These are phyloP conservation scores for Invenusta paracnida DNA, from an alignment of 2,888 invertebrate species.

Conservation along the genomic window DNA sequence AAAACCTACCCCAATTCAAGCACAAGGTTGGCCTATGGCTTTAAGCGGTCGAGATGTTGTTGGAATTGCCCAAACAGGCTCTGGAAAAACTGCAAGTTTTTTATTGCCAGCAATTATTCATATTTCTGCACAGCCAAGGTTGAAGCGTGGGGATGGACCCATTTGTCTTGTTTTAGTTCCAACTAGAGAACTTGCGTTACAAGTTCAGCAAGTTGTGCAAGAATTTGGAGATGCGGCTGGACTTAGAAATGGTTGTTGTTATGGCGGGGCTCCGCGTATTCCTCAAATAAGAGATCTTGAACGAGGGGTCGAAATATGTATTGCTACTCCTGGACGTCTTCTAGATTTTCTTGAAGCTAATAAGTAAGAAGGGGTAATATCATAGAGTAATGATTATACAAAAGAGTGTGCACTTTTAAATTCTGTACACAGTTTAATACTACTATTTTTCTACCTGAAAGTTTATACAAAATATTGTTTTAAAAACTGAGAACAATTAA, in stretches of 20 bases:
- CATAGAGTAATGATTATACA: too few relatives aligned
- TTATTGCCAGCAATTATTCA: conserved; percentile 81
- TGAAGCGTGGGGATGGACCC: conserved; percentile 83
- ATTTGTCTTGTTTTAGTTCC: conserved; percentile 73
- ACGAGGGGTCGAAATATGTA: conserved; percentile 81
- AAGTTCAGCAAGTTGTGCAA: conserved; percentile 72
- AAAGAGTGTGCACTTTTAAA: too few relatives aligned
- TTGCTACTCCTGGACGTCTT: conserved; percentile 86
- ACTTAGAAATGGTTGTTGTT: conserved; percentile 87
- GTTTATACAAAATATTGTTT: too few relatives aligned
- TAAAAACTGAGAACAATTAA: too few relatives aligned
- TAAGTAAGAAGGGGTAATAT: conserved; percentile 26
- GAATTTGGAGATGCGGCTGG: conserved; percentile 56
- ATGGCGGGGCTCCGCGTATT: conserved; percentile 92
- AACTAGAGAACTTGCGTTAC: conserved; percentile 64
- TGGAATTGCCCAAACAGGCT: conserved; percentile 61
- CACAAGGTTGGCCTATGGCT: conserved; percentile 78
- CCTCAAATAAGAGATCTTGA: conserved; percentile 68
- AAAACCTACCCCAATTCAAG: conserved; percentile 85
- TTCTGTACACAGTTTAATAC: too few relatives aligned
- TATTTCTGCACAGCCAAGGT: conserved; percentile 79
- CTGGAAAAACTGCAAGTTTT: conserved; percentile 68
- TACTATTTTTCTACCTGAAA: too few relatives aligned
- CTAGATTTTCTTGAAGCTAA: conserved; percentile 79
- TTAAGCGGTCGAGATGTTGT: conserved; percentile 59